Evolutionary conservation across 2,888 invertebrate genomes (phyloP).

Genomic region (Macrosiphum euphorbiae): DNA sequence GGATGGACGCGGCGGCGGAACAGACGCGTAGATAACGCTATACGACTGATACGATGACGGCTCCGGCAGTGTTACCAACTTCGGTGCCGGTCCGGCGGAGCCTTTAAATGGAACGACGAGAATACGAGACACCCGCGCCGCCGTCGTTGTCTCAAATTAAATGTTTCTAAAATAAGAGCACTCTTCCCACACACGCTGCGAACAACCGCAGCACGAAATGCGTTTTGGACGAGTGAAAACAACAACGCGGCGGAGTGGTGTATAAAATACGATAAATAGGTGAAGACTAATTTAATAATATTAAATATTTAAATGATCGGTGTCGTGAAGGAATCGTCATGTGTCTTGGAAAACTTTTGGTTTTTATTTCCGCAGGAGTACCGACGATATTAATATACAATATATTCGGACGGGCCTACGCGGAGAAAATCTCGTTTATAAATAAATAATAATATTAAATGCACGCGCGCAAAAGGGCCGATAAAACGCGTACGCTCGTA

Average conservation of each 20-base stretch:
- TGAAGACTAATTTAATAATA: not conserved
- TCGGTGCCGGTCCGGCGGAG: not conserved
- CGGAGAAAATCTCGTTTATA: conserved; percentile 2
- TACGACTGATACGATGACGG: conserved; percentile 38
- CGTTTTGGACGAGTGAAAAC: not conserved
- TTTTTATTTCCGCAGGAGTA: not conserved
- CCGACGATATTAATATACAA: not conserved
- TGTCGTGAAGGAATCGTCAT: not conserved
- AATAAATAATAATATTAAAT: conserved; percentile 31
- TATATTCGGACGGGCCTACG: not conserved
- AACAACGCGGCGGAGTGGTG: not conserved
- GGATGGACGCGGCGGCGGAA: conserved; percentile 35
- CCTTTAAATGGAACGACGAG: conserved; percentile 57
- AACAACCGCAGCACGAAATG: not conserved
- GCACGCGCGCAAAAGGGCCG: not conserved
- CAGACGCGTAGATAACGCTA: conserved; percentile 37
- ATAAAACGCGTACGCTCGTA: not conserved
- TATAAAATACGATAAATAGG: not conserved
- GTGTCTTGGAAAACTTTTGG: not conserved
- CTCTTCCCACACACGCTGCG: conserved; percentile 23
- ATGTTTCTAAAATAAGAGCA: conserved; percentile 60
- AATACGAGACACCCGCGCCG: not conserved
- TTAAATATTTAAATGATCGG: not conserved
- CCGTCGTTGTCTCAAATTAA: conserved; percentile 57
- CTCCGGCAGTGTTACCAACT: conserved; percentile 52